phyloP scores from a whole-genome alignment of 2,113 vertebrate species.

The Carlito syrichta region DNA sequence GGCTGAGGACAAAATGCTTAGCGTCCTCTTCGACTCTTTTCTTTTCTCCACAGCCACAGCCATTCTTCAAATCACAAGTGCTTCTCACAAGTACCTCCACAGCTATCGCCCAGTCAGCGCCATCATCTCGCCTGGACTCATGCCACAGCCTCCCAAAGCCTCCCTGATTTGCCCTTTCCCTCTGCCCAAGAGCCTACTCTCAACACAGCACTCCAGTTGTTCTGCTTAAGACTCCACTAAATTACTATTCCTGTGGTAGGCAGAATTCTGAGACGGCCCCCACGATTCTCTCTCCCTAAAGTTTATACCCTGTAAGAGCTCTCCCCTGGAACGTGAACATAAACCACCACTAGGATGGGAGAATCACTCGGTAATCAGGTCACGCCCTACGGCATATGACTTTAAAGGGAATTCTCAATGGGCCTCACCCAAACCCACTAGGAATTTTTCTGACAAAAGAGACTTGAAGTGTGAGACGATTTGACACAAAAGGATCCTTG shows the following conservation, averaged over 20 bases:
- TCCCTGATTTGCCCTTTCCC: background rate
- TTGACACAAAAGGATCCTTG: background rate
- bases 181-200: background rate
- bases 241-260: background rate
- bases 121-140: background rate
- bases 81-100: background rate
- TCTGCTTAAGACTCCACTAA: background rate
- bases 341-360: background rate
- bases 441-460: background rate
- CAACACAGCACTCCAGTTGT: background rate
- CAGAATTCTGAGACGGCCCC: background rate
- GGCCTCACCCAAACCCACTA: background rate
- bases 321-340: background rate
- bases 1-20: background rate
- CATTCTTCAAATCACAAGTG: background rate
- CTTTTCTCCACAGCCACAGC: background rate
- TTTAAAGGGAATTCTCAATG: background rate
- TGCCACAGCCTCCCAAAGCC: background rate
- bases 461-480: background rate
- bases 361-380: background rate
- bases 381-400: background rate
- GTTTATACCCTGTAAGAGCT: no score
- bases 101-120: accelerated
- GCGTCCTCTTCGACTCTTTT: background rate
- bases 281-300: background rate